These are phyloP conservation scores for Phymorhynchus buccinoides DNA, from an alignment of 1,140 invertebrate species.

Conservation along the genomic window DNA sequence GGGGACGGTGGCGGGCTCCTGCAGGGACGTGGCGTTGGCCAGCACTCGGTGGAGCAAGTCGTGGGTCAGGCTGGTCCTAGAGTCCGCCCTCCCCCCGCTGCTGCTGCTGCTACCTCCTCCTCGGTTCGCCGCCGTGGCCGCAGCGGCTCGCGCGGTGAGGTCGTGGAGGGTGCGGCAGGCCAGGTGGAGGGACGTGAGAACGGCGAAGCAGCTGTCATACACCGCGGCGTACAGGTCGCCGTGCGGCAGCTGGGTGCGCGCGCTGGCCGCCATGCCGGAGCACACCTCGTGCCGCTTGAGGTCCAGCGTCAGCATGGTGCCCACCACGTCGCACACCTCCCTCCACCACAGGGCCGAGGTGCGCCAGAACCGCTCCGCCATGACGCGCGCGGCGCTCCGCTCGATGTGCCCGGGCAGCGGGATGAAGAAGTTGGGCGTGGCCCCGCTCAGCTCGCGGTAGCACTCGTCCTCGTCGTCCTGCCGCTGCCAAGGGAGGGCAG, in stretches of 20 bases:
- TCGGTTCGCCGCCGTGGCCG: not conserved
- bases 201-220: slow-evolving; percentile 44
- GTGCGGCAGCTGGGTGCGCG: slow-evolving; percentile 26
- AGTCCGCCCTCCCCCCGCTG: not conserved
- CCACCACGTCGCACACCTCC: slow-evolving; percentile 30
- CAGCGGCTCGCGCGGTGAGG: not conserved
- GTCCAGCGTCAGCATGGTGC: slow-evolving; percentile 25
- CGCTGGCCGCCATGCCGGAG: slow-evolving; percentile 42
- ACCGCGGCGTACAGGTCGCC: slow-evolving; percentile 33
- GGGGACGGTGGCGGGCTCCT: slow-evolving; percentile 8
- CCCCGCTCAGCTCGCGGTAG: slow-evolving; percentile 31
- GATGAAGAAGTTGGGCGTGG: slow-evolving; percentile 47
- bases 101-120: not conserved
- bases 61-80: not conserved
- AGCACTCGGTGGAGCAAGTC: slow-evolving; percentile 8
- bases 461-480: slow-evolving; percentile 44
- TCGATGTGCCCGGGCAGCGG: slow-evolving; percentile 42
- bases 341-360: slow-evolving; percentile 25
- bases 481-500: slow-evolving; percentile 48
- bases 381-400: not conserved
- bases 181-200: slow-evolving; percentile 43
- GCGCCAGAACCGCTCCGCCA: slow-evolving; percentile 27
- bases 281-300: slow-evolving; percentile 41
- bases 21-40: slow-evolving; percentile 33
- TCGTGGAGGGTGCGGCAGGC: slow-evolving; percentile 38